Evolutionary conservation across 2,888 invertebrate genomes (phyloP).

Genomic region (Bugula neritina): DNA sequence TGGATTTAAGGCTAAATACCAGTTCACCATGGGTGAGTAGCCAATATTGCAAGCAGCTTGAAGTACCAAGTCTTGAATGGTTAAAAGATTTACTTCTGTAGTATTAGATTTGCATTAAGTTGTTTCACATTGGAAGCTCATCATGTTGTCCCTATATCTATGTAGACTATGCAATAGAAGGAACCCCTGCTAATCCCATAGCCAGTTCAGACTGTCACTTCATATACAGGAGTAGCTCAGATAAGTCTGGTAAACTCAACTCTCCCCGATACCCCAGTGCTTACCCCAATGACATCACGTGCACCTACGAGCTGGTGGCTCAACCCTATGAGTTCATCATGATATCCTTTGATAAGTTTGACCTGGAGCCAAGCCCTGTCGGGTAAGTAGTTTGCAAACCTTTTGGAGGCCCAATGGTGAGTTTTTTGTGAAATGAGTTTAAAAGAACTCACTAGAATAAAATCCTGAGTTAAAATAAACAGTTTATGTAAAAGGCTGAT

Average conservation of each 20-base stretch:
- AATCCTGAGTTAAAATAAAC: no score
- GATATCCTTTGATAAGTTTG: slow-evolving; percentile 46
- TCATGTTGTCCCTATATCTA: no score
- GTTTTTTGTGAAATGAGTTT: no score
- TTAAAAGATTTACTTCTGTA: no score
- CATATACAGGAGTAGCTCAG: slow-evolving; percentile 62
- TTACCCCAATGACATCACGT: slow-evolving; percentile 53
- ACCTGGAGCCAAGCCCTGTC: slow-evolving; percentile 32
- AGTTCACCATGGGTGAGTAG: slow-evolving; percentile 71
- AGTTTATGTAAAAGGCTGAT: no score
- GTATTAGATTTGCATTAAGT: no score
- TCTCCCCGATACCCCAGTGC: slow-evolving; percentile 66
- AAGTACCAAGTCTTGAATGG: no score
- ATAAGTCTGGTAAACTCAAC: slow-evolving; percentile 63
- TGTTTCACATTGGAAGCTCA: no score
- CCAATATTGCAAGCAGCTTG: no score
- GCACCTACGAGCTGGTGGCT: slow-evolving; percentile 54
- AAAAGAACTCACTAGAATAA: no score
- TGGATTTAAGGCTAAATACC: slow-evolving; percentile 82
- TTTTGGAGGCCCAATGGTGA: no score
- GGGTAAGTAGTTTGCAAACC: no score
- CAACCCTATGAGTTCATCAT: slow-evolving; percentile 41
- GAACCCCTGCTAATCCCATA: slow-evolving; percentile 85
- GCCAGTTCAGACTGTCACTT: slow-evolving; percentile 67
- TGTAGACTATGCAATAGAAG: slow-evolving; percentile 85